Evolutionary conservation across 2,113 vertebrate species (phyloP), one percentile per base, ranked within the genome.

Genomic region (Tachuris rubrigastra): DNA sequence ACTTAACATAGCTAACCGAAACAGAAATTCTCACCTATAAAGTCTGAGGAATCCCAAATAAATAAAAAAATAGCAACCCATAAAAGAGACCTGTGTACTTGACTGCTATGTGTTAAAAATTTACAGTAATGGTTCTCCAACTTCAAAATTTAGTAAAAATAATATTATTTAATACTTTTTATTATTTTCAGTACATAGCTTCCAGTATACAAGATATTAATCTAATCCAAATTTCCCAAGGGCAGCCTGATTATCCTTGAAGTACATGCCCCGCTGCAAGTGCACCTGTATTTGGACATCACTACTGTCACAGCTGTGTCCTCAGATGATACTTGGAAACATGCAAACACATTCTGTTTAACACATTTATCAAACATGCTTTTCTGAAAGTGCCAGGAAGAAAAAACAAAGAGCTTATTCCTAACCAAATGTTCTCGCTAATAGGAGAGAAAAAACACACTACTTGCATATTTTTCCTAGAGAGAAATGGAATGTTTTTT

Each of bases 221-320:
- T 24, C 42, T 58, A 39, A 86, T 35, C 14, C 39, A 73, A 41
- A 74, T 69, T 67, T 92, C 67, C 63, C 24, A 23, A 88, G 60
- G 59, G 67, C 55, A 92, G 50, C 23, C 44, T 60, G n/a, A 76
- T 73, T 80, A 39, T 58, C 68, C 85, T 79, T 81, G 73, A 89
- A 94, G 88, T 4, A 93, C 39, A 74, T 12, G 21, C 47, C 67
- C 71, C 37, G 16, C 76, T 42, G 3, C 28, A 86, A 93, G 25
- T 67, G 79, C 90, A 96, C 86, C 95, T 95, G 94, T 71, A 96
- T 84, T 69, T 88, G 68, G 42, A 55, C 83, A 95, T 93, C 92
- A 95, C 28, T 80, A 39, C 95, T 92, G 82, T 84, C 92, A 92
- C 67, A 77, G 72, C 85, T 74, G 76, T 50, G 90, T 66, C 88